phyloP scores from a whole-genome alignment of 2,113 vertebrate genomes.

The Todiramphus chloris region DNA sequence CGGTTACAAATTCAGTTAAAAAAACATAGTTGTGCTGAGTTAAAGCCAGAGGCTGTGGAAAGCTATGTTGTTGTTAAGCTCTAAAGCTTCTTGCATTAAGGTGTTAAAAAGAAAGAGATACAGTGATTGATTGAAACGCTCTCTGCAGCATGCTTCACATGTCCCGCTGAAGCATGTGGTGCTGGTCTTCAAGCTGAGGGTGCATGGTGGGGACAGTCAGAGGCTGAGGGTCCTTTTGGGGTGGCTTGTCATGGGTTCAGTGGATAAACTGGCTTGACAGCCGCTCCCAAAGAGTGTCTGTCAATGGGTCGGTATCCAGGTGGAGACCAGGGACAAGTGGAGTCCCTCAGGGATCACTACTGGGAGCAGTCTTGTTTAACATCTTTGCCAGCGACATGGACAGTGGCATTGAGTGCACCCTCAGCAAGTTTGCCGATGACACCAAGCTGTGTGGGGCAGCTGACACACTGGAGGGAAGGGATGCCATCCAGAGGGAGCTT shows the following conservation, averaged over 20 bases:
- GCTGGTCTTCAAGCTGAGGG: not conserved
- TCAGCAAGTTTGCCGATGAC: no score
- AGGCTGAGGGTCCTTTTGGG: not conserved
- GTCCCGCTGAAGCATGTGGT: not conserved
- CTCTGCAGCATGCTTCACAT: not conserved
- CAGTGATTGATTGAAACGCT: not conserved
- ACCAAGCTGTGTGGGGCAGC: no score
- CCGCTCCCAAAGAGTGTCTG: no score
- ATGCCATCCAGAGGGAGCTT: no score
- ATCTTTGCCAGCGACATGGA: no score
- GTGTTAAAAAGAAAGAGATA: not conserved
- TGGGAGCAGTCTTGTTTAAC: no score
- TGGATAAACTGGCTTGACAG: no score
- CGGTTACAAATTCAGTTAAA: slow-evolving; percentile 18
- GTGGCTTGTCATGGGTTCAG: not conserved
- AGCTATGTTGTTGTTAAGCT: slow-evolving; percentile 31
- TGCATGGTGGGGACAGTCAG: fast-evolving
- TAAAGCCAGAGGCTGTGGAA: slow-evolving; percentile 23
- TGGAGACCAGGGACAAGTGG: no score
- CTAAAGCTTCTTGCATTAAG: slow-evolving; percentile 38
- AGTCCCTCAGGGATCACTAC: no score
- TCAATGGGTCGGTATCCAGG: no score
- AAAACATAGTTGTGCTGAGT: not conserved
- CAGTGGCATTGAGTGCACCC: no score
- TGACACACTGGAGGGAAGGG: no score